phyloP scores from a whole-genome alignment of 2,888 invertebrate genomes.

The Xestobium rufovillosum region DNA sequence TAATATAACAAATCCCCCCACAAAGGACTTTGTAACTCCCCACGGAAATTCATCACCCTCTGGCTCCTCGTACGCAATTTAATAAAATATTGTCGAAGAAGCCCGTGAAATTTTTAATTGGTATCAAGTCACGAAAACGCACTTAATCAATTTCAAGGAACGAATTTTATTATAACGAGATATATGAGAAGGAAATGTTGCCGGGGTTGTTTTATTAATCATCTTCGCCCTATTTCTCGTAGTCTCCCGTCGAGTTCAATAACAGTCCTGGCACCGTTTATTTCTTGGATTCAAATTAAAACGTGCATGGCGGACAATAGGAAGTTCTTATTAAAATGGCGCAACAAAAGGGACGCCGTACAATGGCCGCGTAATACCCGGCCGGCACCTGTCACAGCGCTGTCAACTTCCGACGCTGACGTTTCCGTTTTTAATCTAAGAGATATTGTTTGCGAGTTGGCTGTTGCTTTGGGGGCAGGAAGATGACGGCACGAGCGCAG shows the following conservation, averaged over 20 bases:
- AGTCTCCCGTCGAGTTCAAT: conserved; percentile 14
- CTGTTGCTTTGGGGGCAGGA: conserved; percentile 32
- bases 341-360: conserved; percentile 16
- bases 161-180: no score
- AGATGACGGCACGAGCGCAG: conserved; percentile 27
- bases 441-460: conserved; percentile 38
- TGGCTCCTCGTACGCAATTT: no score
- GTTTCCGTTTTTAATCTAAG: conserved; percentile 41
- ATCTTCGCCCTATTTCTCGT: no score
- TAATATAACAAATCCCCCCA: no score
- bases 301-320: conserved; percentile 12
- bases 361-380: conserved; percentile 22
- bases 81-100: no score
- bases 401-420: conserved; percentile 35
- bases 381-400: conserved; percentile 36
- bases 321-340: conserved; percentile 19
- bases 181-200: no score
- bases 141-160: no score
- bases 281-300: conserved; percentile 17
- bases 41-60: no score
- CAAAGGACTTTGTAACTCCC: no score
- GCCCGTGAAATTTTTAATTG: no score
- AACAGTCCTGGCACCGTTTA: conserved; percentile 15
- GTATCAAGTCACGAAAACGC: no score
- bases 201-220: no score